Evolutionary conservation across 2,113 vertebrate genomes (phyloP), one percentile per base, ranked within the genome.

Genomic region (Chloroceryle aenea): DNA sequence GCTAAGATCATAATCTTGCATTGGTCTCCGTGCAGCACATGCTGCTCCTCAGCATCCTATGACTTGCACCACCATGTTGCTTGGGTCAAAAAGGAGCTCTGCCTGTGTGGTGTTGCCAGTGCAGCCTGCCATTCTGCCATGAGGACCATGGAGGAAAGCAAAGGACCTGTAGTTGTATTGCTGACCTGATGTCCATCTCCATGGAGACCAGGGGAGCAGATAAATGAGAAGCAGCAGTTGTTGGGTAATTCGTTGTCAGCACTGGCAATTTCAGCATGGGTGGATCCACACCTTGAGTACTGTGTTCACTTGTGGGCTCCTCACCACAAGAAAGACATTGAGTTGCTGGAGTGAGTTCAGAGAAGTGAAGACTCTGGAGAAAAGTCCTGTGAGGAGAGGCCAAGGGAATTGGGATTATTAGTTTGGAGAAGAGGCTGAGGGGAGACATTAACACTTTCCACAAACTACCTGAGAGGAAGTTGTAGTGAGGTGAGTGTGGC

Each of bases 1-100:
- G 52, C 21, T 79, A 21, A 79, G 56, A 38, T 71, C 0, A 0
- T 27, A 21, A 75, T n/a, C 25, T 67, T 88, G 42, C 0, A 0
- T 3, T 72, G n/a, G 23, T 83, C 69, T 92, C 29, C 0, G 0
- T 58, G 53, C 78, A 82, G 36, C 45, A 22, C 15, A 20, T 2
- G 1, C 2, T 27, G 22, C 9, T 84, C 40, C 38, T 42, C 36
- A 67, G 34, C 48, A 68, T 6, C 7, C 25, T 5, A 0, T 48
- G 40, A 42, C 20, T 45, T 20, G 45, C 47, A 73, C 48, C 30
- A 50, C 47, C 1, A 0, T 19, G 40, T 69, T 21, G 43, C 71
- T 75, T n/a, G 14, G 32, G 34, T 73, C 69, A 52, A 30, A 63
- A 43, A 53, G 21, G 43, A 92, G 38, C 47, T 25, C 47, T 74